Conservation (phyloP, 2,888 invertebrate species). For the Metacarcinus magister region DNA sequence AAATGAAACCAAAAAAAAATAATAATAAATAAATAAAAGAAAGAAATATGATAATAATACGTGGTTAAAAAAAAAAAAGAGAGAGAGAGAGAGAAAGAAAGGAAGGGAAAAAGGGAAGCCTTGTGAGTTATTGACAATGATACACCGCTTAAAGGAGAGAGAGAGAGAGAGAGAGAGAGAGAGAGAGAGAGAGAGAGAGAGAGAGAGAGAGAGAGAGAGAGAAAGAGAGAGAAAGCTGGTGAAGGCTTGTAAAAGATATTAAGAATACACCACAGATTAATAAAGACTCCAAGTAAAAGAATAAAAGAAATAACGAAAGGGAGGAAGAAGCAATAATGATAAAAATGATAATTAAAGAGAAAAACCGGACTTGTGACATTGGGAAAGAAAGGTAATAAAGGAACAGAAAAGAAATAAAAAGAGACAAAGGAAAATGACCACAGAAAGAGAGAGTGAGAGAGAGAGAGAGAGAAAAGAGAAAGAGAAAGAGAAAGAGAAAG, state of each 20-base stretch:
- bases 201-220: constrained; percentile 26
- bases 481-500: too few relatives aligned
- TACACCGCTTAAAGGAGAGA: neutral
- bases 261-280: too few relatives aligned
- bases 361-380: neutral
- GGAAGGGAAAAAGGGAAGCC: neutral
- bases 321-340: neutral
- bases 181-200: constrained; percentile 13
- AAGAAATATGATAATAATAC: neutral
- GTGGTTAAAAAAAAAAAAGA: neutral
- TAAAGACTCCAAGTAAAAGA: too few relatives aligned
- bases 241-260: too few relatives aligned
- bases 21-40: too few relatives aligned
- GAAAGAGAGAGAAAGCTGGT: neutral
- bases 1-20: too few relatives aligned
- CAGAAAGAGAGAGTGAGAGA: too few relatives aligned
- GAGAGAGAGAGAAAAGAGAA: too few relatives aligned
- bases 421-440: neutral
- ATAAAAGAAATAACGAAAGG: too few relatives aligned
- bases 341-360: neutral
- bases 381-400: neutral
- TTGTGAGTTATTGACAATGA: too few relatives aligned
- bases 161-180: constrained; percentile 2
- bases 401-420: neutral
- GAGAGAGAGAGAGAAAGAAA: neutral